Evolutionary conservation across 2,113 vertebrate genomes (phyloP), one percentile per base, ranked within the genome.

Genomic region (Megaptera novaeangliae): DNA sequence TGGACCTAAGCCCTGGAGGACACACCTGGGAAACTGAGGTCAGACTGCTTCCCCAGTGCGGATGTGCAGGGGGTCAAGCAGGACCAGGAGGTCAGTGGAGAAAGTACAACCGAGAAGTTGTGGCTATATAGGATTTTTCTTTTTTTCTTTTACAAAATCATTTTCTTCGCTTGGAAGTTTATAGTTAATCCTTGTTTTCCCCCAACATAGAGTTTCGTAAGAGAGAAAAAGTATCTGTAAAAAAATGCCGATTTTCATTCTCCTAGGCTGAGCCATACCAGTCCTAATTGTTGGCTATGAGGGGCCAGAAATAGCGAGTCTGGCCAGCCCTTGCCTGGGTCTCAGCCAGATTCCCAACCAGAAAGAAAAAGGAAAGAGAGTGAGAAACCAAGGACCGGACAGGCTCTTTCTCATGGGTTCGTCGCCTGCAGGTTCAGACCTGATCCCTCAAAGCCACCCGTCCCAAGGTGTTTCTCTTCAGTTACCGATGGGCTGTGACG

Each of bases 71-170:
- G 9, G 23, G 29, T 11, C 61, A 61, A 2, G 9, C n/a, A 75
- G 14, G 23, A 23, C 29, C 46, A 3, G 10, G n/a, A 49, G 31
- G 6, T 27, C 27, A 0, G 0, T 5, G 31, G 21, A 75, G 1
- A 8, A 66, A n/a, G 10, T 1, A 80, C 11, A 44, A 3, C 15
- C 3, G 21, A 94, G 55, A 66, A 59, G 14, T 61, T 5, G 6
- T 13, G 17, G 44, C 1, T 23, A 7, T 4, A 34, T 4, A 41
- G 6, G 0, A 18, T 49, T 49, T 44, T 52, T 57, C 41, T 44
- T 49, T 75, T 71, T 36, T 46, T 59, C 52, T 27, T 61, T 49
- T 77, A 88, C 9, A 71, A 59, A 78, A 78, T 21, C 29, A 23
- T 55, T 6, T 57, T 36, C 57, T 75, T 86, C 57, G 52, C 44